Conservation (phyloP, 2,113 vertebrate genomes). For the Pteropus alecto region DNA sequence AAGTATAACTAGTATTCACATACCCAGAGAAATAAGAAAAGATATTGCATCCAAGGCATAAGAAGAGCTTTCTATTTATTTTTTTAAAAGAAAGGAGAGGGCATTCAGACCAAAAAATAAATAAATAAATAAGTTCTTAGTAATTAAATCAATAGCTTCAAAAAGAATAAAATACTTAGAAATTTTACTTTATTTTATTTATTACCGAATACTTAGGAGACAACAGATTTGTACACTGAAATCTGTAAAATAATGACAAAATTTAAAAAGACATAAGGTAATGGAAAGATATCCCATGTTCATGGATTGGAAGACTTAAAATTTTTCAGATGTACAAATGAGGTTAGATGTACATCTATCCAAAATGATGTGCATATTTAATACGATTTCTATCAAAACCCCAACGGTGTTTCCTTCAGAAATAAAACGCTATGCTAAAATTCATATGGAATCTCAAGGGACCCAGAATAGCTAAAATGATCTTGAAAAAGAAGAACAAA, state of each 20-base stretch:
- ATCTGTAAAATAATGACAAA: background rate
- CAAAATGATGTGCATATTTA: background rate
- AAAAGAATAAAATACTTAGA: conserved; percentile 1
- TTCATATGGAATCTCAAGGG: background rate
- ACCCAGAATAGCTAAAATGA: background rate
- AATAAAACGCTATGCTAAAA: background rate
- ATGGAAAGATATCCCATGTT: background rate
- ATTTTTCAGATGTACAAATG: background rate
- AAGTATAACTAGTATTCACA: background rate
- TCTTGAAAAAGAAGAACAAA: background rate
- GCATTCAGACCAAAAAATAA: background rate
- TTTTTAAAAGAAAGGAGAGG: background rate
- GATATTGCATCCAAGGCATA: background rate
- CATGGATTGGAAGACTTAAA: background rate
- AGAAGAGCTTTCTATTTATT: background rate
- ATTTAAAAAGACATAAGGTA: background rate
- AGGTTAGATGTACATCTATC: background rate
- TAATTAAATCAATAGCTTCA: background rate
- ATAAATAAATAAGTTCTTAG: background rate
- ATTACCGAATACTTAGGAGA: background rate
- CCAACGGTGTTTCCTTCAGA: background rate
- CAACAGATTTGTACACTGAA: background rate
- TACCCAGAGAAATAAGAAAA: conserved; percentile 27
- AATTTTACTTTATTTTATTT: background rate
- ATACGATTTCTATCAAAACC: background rate